phyloP scores from a whole-genome alignment of 2,888 invertebrate species.

The Pycnomerus fuliginosus region DNA sequence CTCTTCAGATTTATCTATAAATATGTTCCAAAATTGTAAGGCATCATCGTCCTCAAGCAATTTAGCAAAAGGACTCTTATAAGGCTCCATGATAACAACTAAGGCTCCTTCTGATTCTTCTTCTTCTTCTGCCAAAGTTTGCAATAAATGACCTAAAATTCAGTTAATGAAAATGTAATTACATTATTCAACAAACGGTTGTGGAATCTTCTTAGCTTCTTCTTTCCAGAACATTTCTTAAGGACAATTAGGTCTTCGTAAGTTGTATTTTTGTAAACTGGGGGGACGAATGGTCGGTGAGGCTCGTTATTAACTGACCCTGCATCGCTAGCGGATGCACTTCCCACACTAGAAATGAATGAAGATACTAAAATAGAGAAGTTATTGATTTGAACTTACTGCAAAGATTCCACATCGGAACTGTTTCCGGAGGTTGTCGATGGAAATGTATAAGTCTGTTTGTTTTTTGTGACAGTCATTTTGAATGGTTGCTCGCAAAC shows the following conservation, averaged over 20 bases:
- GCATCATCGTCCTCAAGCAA: constrained; percentile 39
- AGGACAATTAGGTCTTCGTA: constrained; percentile 32
- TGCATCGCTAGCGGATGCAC: constrained; percentile 37
- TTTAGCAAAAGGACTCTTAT: constrained; percentile 40
- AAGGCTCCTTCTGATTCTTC: constrained; percentile 27
- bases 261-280: constrained; percentile 19
- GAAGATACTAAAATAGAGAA: constrained; percentile 2
- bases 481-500: too few species aligned
- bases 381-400: constrained; percentile 30
- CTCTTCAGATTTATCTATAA: constrained; percentile 43
- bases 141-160: constrained; percentile 35
- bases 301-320: constrained; percentile 39
- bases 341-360: constrained; percentile 34
- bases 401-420: constrained; percentile 43
- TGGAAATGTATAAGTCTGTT: constrained; percentile 34
- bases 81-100: constrained; percentile 37
- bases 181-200: constrained; percentile 34
- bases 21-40: constrained; percentile 42
- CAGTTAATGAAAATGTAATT: neutral
- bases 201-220: constrained; percentile 39
- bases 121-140: constrained; percentile 42
- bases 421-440: constrained; percentile 23
- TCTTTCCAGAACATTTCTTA: constrained; percentile 38
- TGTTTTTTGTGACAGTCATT: constrained; percentile 44
- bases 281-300: constrained; percentile 18